phyloP scores from a whole-genome alignment of 2,113 vertebrate species.

The Sula dactylatra region DNA sequence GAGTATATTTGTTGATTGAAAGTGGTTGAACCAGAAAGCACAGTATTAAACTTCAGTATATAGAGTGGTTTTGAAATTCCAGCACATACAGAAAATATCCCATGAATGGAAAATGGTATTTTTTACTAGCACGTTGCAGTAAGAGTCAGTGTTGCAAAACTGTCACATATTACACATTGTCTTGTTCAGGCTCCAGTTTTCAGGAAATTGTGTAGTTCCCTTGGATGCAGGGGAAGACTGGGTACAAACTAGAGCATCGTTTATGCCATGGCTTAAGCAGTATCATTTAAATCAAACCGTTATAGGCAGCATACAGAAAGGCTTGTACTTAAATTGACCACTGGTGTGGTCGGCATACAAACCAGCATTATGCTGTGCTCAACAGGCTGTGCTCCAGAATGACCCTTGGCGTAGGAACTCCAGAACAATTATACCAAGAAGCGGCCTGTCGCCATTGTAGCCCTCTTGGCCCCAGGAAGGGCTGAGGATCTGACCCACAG shows the following conservation, averaged over 20 bases:
- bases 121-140: neutral
- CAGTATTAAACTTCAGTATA: neutral
- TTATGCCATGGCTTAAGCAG: neutral
- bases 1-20: neutral
- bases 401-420: neutral
- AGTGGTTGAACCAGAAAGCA: neutral
- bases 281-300: neutral
- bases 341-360: neutral
- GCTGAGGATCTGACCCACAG: neutral
- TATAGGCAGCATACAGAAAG: neutral
- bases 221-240: neutral
- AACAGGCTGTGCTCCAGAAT: neutral
- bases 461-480: neutral
- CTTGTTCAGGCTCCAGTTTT: neutral
- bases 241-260: neutral
- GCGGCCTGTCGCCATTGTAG: neutral
- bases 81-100: neutral
- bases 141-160: neutral
- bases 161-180: accelerated
- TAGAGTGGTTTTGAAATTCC: neutral
- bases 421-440: neutral
- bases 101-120: neutral
- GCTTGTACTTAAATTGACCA: neutral
- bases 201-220: neutral
- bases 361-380: neutral